Percentiles rank a stretch among this genome's conserved stretches.
Conservation (phyloP, 2,113 vertebrate species). For the Lucifuga dentata region DNA sequence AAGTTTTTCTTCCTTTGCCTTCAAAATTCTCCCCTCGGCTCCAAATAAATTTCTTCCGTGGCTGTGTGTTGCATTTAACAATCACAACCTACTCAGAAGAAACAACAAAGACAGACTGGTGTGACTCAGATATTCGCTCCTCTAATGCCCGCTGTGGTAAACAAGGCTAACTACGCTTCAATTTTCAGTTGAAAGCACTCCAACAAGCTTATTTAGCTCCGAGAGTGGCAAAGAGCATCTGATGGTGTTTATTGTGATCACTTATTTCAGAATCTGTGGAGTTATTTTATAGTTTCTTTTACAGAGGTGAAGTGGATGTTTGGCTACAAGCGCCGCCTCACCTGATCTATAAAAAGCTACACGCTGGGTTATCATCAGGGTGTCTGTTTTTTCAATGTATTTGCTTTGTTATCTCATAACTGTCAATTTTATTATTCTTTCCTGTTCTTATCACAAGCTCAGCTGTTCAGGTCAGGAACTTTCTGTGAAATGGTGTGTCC, state of each 20-base stretch:
- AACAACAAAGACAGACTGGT: neutral
- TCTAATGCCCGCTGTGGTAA: slow-evolving; percentile 11
- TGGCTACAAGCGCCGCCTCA: neutral
- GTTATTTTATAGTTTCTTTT: neutral
- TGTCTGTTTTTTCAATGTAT: neutral
- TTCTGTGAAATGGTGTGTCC: too few species aligned
- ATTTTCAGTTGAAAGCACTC: slow-evolving; percentile 11
- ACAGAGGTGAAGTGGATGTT: neutral
- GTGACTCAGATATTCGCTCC: neutral
- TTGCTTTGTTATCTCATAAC: neutral
- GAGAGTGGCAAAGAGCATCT: neutral
- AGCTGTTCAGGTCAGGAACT: too few species aligned
- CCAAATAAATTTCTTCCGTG: too few species aligned
- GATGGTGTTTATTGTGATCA: slow-evolving; percentile 9
- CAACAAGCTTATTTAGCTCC: slow-evolving; percentile 17
- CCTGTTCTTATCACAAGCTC: too few species aligned
- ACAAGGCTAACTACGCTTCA: slow-evolving; percentile 33
- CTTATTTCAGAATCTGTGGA: neutral
- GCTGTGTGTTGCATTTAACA: too few species aligned
- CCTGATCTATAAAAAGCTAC: neutral
- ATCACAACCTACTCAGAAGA: neutral
- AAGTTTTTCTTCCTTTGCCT: too few species aligned
- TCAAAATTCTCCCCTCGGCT: too few species aligned
- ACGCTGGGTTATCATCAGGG: neutral
- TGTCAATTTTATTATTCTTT: too few species aligned